Base-by-base conservation (phyloP, 2,113 vertebrate species). In the Leptosomus discolor region DNA sequence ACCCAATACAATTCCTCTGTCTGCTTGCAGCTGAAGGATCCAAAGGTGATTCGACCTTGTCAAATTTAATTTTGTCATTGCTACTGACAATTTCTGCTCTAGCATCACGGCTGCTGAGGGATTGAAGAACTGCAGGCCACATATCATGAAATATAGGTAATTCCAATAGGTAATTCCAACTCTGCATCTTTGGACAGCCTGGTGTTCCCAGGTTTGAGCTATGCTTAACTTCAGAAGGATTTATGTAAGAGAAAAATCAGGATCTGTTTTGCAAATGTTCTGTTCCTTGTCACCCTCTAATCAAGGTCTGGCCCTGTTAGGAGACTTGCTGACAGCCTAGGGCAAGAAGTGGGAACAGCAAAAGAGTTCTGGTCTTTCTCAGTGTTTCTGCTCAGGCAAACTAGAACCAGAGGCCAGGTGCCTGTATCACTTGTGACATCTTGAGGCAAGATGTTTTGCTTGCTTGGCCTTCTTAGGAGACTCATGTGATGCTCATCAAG, bases 401-500 rank as follows among this genome's bases (percentile, higher is more conserved):
- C 69, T 45, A 41, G 50, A 94, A 68, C 39, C 77, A 71, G 85
- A 92, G 61, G 57, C 78, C 88, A 90, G 92, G 82, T 88, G 74
- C 34, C 41, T 71, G 29, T 30, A 76, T 48, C 57, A 68, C 57
- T 71, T 82, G 36, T 75, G n/a, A 92, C 88, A 93, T 82, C 74
- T 93, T 94, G 85, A 93, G 15, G 78, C 88, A 95, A 94, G 88
- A 90, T 68, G 56, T 92, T 95, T 57, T 17, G 12, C 57, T 88
- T 83, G 36, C 61, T 85, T 56, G 70, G 63, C 48, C 39, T 81
- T 71, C 56, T 67, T 11, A 48, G 24, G 77, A 91, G 50, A 65
- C 39, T n/a, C 82, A 82, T 14, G 37, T n/a, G 58, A 83, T 61
- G 54, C 41, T 96, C 56, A 46, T 69, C 88, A 65, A 53, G 30